Conservation (phyloP, 1,140 invertebrate species). For the Sarcophaga peregrina region DNA sequence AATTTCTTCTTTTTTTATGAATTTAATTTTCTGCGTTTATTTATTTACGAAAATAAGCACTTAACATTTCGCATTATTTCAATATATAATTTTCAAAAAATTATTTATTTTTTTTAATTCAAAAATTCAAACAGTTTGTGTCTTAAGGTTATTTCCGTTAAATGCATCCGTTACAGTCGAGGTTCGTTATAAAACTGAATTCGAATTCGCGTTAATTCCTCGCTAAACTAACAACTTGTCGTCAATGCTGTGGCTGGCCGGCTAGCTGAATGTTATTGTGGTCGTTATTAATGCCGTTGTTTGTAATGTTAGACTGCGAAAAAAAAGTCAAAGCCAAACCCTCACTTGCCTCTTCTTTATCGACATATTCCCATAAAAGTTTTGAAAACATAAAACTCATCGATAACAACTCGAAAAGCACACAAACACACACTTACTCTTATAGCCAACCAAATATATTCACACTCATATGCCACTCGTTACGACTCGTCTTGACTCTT, state of each 20-base stretch:
- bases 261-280: background rate
- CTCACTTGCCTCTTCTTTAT: constrained; percentile 45
- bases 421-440: background rate
- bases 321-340: constrained; percentile 25
- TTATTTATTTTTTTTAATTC: constrained; percentile 18
- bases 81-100: background rate
- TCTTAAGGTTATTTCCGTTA: constrained; percentile 39
- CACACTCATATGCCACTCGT: background rate
- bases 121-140: constrained; percentile 20
- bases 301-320: constrained; percentile 55
- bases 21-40: background rate
- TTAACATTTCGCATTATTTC: no score
- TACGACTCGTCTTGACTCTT: background rate
- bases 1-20: background rate
- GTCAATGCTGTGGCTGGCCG: constrained; percentile 47
- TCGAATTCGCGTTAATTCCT: constrained; percentile 64
- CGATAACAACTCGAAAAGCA: background rate
- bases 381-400: background rate
- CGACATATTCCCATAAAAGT: constrained; percentile 38
- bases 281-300: constrained; percentile 58
- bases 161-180: constrained; percentile 56
- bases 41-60: background rate
- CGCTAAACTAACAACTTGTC: constrained; percentile 65
- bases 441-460: background rate
- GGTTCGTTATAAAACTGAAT: constrained; percentile 66